Percentiles rank a stretch among this genome's conserved stretches.
Evolutionary conservation across 2,888 invertebrate genomes (phyloP).

Genomic region (Cerceris rybyensis): DNA sequence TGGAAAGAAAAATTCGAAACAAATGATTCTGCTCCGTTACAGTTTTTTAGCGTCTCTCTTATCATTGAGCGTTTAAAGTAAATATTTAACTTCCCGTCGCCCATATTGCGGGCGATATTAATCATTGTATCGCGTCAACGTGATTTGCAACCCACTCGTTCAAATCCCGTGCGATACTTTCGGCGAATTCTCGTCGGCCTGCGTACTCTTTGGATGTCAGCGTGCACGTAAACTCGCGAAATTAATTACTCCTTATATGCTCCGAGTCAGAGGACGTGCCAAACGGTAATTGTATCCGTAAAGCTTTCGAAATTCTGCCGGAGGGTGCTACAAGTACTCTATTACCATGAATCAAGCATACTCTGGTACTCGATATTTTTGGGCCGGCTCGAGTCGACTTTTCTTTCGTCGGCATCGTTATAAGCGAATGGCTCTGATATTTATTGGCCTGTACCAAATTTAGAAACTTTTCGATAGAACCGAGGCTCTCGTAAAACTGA

Average conservation of each 20-base stretch:
- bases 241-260: background rate
- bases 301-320: slow-evolving; percentile 18
- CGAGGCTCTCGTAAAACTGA: background rate
- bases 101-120: background rate
- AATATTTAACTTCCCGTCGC: slow-evolving; percentile 40
- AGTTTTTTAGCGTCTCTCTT: slow-evolving; percentile 6
- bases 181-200: background rate
- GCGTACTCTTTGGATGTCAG: background rate
- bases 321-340: slow-evolving; percentile 13
- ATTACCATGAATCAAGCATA: slow-evolving; percentile 26
- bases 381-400: background rate
- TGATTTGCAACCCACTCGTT: background rate
- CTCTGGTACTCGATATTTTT: slow-evolving; percentile 37
- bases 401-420: slow-evolving; percentile 24
- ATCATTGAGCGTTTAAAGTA: slow-evolving; percentile 16
- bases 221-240: background rate
- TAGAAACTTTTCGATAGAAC: slow-evolving; percentile 10
- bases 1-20: background rate
- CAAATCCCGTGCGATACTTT: background rate
- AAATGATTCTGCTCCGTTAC: background rate
- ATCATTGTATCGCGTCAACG: background rate
- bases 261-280: background rate
- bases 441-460: slow-evolving; percentile 28
- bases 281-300: slow-evolving; percentile 5
- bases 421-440: slow-evolving; percentile 4